Evolutionary conservation across 2,113 vertebrate genomes (phyloP).

Genomic region (Platycercus adscitus): DNA sequence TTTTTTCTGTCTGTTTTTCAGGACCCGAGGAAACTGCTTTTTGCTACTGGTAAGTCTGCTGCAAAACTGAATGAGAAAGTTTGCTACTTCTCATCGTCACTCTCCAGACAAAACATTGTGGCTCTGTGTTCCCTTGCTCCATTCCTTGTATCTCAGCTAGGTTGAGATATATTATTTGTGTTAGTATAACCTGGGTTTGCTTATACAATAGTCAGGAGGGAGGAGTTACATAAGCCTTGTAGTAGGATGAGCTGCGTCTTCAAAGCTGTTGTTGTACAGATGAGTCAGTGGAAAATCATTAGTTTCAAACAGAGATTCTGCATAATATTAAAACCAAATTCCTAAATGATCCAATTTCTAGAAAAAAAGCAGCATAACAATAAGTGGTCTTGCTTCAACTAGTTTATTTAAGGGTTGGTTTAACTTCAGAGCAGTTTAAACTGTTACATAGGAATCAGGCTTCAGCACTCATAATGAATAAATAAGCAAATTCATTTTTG

Average conservation of each 20-base stretch:
- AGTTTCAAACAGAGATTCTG: slow-evolving; percentile 30
- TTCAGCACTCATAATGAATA: neutral
- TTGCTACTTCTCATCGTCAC: neutral
- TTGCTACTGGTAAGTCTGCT: slow-evolving; percentile 86
- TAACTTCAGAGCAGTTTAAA: neutral
- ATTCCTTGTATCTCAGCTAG: neutral
- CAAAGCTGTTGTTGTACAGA: slow-evolving; percentile 24
- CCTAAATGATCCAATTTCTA: slow-evolving; percentile 1
- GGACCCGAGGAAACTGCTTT: slow-evolving; percentile 90
- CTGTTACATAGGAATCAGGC: neutral
- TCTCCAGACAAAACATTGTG: neutral
- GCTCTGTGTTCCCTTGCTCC: neutral
- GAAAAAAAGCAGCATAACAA: neutral
- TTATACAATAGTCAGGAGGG: neutral
- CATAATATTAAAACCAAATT: neutral
- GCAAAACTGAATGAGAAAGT: neutral
- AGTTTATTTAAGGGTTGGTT: neutral
- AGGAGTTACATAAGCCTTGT: slow-evolving; percentile 2
- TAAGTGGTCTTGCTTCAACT: neutral
- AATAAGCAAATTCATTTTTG: neutral
- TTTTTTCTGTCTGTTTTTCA: slow-evolving; percentile 54
- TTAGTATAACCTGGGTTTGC: slow-evolving; percentile 21
- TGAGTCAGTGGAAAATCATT: slow-evolving; percentile 46
- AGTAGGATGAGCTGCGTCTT: slow-evolving; percentile 6
- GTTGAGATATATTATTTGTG: neutral